A percentile compares a stretch with the other conserved stretches of the same genome.
These are phyloP conservation scores for Chionomys nivalis DNA, from an alignment of 2,113 vertebrate species.

Conservation along the genomic window DNA sequence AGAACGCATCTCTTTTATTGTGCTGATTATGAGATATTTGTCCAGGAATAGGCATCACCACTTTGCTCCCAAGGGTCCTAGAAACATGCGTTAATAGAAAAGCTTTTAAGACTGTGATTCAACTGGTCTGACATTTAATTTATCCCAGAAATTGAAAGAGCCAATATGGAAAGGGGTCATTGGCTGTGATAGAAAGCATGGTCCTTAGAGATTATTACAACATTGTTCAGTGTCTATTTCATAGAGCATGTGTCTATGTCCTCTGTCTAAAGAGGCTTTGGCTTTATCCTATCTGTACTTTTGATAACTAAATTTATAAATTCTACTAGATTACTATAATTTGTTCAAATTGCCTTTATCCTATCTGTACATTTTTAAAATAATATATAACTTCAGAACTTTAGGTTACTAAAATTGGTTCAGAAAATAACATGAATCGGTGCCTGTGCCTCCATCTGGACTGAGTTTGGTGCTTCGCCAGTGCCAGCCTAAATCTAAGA, in stretches of 20 bases:
- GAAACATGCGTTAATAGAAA: neutral
- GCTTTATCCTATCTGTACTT: neutral
- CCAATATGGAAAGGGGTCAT: neutral
- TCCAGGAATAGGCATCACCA: neutral
- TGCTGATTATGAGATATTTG: neutral
- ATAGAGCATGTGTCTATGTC: neutral
- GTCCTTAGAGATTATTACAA: neutral
- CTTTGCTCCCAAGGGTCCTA: neutral
- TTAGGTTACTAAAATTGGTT: neutral
- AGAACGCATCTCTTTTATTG: neutral
- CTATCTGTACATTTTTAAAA: neutral
- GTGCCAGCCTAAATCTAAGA: rapidly evolving
- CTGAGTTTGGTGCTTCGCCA: neutral
- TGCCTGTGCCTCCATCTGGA: neutral
- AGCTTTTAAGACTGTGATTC: conserved; percentile 8
- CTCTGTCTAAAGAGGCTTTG: neutral
- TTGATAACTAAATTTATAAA: neutral
- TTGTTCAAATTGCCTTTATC: neutral
- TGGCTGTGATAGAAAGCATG: neutral
- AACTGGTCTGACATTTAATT: neutral
- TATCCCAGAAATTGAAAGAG: neutral
- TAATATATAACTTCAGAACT: neutral
- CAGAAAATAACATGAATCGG: neutral
- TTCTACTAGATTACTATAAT: neutral
- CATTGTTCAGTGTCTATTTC: neutral